A percentile compares a stretch with the other conserved stretches of the same genome.
These are phyloP conservation scores for Agelas oroides DNA, from an alignment of 37 sponge, comb jelly and placozoan species.

Conservation along the genomic window DNA sequence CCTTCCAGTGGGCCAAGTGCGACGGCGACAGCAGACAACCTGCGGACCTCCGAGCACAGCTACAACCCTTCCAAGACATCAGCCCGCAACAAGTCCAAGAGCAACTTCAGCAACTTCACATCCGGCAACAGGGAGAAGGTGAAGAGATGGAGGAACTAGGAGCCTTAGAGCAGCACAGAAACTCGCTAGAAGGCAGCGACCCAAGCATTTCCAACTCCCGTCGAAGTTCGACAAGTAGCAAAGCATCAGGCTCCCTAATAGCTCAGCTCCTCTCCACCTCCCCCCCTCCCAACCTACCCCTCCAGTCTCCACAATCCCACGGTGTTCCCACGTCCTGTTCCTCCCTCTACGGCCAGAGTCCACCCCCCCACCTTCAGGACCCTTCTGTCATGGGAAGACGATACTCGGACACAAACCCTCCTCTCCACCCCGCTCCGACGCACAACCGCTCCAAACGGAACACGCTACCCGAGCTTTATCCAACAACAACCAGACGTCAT, in stretches of 20 bases:
- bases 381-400: not conserved
- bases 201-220: not conserved
- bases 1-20: too few relatives aligned
- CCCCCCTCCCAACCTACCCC: slow-evolving; percentile 24
- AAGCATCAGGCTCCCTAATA: slow-evolving; percentile 23
- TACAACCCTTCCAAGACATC: slow-evolving; percentile 68
- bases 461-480: slow-evolving; percentile 31
- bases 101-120: slow-evolving; percentile 70
- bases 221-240: slow-evolving; percentile 25
- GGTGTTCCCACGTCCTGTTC: not conserved
- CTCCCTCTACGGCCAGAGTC: not conserved
- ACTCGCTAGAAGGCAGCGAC: not conserved
- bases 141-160: not conserved
- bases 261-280: slow-evolving; percentile 41
- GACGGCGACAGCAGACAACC: not conserved
- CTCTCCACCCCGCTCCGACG: not conserved
- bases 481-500: too few relatives aligned
- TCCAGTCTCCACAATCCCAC: slow-evolving; percentile 17
- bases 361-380: slow-evolving; percentile 24
- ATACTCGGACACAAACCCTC: not conserved
- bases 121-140: slow-evolving; percentile 23
- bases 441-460: not conserved
- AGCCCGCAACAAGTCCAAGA: slow-evolving; percentile 64
- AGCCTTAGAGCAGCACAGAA: not conserved
- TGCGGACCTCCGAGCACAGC: slow-evolving; percentile 53